Evolutionary conservation across 2,797 vertebrate genomes (phyloP).

Genomic region (Choloepus didactylus): DNA sequence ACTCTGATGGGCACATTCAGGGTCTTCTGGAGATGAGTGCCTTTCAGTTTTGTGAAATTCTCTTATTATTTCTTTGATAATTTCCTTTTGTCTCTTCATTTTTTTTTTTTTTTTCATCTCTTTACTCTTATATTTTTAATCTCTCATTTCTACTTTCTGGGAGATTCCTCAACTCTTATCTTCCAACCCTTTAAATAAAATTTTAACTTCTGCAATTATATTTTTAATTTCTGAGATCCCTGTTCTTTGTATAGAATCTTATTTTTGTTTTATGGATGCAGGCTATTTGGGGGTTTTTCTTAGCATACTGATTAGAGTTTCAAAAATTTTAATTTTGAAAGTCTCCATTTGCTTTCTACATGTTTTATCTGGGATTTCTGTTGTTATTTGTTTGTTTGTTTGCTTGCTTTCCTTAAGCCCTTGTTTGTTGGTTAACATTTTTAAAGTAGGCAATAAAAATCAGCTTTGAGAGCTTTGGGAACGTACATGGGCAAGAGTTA

Average conservation of each 20-base stretch:
- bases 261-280: background rate
- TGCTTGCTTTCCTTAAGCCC: background rate
- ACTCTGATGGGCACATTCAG: no score
- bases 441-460: background rate
- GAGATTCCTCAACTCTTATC: background rate
- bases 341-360: background rate
- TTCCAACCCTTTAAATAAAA: background rate
- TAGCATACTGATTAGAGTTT: background rate
- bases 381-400: background rate
- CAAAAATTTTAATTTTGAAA: background rate
- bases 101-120: background rate
- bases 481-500: background rate
- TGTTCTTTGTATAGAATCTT: background rate
- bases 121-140: background rate
- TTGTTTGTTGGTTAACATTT: conserved; percentile 11
- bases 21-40: background rate
- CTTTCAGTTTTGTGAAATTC: background rate
- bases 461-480: background rate
- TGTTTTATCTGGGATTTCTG: conserved; percentile 10
- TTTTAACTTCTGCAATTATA: conserved; percentile 4
- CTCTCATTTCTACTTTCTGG: background rate
- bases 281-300: background rate
- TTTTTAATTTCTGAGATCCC: background rate
- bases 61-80: background rate
- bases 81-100: background rate